Conservation (phyloP, 2,797 vertebrate genomes). For the Phaenicophaeus curvirostris region DNA sequence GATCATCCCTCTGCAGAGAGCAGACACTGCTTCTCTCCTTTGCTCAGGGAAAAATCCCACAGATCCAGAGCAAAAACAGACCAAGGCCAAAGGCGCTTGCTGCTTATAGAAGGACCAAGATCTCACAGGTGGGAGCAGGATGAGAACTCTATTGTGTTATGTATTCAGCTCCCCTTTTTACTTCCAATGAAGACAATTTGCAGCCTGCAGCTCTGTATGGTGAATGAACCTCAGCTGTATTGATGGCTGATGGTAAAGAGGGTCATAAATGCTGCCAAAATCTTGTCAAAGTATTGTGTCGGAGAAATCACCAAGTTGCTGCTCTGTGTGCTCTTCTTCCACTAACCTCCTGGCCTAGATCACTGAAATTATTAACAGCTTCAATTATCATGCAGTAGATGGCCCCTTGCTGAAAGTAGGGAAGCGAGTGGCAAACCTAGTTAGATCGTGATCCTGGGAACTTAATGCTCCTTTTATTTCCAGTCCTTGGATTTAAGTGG, state of each 20-base stretch:
- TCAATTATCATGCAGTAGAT: not conserved
- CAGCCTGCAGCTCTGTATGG: not conserved
- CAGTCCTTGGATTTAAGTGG: not conserved
- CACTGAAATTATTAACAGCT: not conserved
- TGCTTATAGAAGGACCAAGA: not conserved
- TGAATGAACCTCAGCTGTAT: not conserved
- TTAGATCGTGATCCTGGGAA: not conserved
- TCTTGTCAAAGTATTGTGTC: not conserved
- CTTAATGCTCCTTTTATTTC: not conserved
- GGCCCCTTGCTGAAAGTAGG: not conserved
- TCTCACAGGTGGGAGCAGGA: not conserved
- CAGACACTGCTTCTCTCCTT: not conserved
- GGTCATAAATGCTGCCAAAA: not conserved
- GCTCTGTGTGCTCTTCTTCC: not conserved
- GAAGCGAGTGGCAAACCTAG: not conserved
- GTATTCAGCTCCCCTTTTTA: not conserved
- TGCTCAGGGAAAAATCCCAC: not conserved
- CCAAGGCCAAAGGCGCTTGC: not conserved
- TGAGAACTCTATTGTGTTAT: fast-evolving
- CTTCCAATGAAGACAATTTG: not conserved
- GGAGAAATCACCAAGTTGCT: not conserved
- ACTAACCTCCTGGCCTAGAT: not conserved
- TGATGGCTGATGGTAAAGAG: not conserved
- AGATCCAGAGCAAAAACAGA: not conserved
- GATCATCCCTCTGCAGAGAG: not conserved